These are phyloP conservation scores for Limnodromus scolopaceus DNA, from an alignment of 2,797 vertebrate species.

Conservation along the genomic window DNA sequence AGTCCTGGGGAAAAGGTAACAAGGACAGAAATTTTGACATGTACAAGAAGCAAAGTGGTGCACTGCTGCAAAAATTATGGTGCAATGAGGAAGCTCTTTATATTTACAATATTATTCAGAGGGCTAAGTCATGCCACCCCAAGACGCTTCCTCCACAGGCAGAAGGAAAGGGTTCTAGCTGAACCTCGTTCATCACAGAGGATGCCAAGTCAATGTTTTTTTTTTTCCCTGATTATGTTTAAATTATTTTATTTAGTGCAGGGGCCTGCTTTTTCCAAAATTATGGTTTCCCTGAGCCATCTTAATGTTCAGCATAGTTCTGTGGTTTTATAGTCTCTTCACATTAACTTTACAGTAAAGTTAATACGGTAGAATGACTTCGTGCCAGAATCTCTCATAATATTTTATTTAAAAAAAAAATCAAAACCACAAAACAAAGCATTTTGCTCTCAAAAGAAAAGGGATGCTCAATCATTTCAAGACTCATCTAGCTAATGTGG, in stretches of 20 bases:
- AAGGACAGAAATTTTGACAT: not conserved
- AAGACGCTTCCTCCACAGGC: not conserved
- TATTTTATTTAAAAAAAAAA: not conserved
- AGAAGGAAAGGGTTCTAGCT: not conserved
- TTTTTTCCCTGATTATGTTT: not conserved
- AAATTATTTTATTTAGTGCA: not conserved
- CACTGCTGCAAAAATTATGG: not conserved
- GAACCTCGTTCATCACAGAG: not conserved
- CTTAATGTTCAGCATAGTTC: not conserved
- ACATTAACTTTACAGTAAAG: constrained; percentile 50
- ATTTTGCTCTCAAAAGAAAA: not conserved
- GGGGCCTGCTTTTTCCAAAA: not conserved
- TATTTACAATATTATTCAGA: constrained; percentile 23
- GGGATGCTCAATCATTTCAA: constrained; percentile 32
- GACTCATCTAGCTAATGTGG: not conserved
- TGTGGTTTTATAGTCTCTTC: constrained; percentile 48
- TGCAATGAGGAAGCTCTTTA: not conserved
- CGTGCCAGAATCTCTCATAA: constrained; percentile 52
- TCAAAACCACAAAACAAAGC: not conserved
- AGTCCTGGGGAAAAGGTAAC: not conserved
- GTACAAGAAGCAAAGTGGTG: not conserved
- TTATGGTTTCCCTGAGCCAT: not conserved
- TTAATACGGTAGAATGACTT: constrained; percentile 59
- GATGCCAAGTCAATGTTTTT: not conserved
- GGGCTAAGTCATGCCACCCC: not conserved